Base-by-base conservation (phyloP, 2,888 invertebrate genomes). In the Drosophila emarginata region DNA sequence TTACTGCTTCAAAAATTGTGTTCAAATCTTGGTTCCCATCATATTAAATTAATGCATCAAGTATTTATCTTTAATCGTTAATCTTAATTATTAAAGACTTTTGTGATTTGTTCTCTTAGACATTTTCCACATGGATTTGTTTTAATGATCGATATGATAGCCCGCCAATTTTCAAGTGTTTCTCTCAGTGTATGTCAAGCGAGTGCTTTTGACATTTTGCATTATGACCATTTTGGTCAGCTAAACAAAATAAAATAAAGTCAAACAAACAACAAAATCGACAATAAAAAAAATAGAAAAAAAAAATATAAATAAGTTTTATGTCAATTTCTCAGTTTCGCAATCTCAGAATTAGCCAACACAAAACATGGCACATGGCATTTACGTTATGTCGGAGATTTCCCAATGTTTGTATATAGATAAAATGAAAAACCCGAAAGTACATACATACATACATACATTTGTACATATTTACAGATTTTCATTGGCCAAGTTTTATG, bases 161-260 rank as follows among this genome's bases (percentile, higher is more conserved):
- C n/a, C n/a, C n/a, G n/a, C n/a, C n/a, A n/a, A n/a, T n/a, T n/a
- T 5, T 26, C 32, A 32, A 32, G 32, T 59, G 36, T 60, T 71
- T 72, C 39, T 64, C 14, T 14, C 54, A 67, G 68, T 67, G 56
- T 51, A 80, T 65, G 62, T 28, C 63, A 45, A 39, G 59, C 60
- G 65, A 64, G 69, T 69, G 72, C 74, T 72, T 73, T 79, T 86
- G 87, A 76, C 80, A 86, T 83, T 88, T 83, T 63, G 79, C 64
- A 77, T 72, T 63, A 65, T 79, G 76, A 63, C 84, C 88, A 80
- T 74, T 76, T 79, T 75, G 74, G 84, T 59, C 67, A 61, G 21
- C 56, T 18, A 50, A 53, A 64, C 51, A 66, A 57, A 56, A 57
- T 39, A 28, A 58, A 45, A 45, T 45, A 62, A 73, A 73, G 36